These are phyloP conservation scores for Pituophis catenifer DNA, from an alignment of 2,113 vertebrate genomes.

Conservation along the genomic window DNA sequence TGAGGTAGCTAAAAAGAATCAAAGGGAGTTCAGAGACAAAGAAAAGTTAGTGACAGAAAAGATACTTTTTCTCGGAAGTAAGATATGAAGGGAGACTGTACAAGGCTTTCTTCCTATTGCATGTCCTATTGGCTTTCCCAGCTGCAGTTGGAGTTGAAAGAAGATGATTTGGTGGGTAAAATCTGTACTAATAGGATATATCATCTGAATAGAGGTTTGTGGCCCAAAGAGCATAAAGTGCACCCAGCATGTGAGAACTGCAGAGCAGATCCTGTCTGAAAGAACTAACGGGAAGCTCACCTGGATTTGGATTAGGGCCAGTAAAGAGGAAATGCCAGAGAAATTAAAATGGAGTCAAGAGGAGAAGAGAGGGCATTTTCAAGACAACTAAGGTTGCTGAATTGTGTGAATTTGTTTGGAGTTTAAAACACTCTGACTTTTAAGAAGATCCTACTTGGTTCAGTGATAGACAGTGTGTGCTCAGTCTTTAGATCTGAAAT, in stretches of 20 bases:
- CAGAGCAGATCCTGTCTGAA: neutral
- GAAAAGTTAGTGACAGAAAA: neutral
- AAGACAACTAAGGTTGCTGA: neutral
- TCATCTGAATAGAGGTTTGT: neutral
- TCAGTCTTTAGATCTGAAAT: neutral
- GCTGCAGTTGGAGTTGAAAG: neutral
- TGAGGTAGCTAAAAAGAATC: neutral
- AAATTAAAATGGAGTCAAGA: neutral
- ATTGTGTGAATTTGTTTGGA: neutral
- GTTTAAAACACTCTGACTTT: neutral
- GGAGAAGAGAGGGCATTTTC: neutral
- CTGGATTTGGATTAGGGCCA: neutral
- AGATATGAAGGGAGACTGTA: neutral
- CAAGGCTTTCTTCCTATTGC: neutral
- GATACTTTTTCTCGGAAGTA: neutral
- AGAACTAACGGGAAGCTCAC: neutral
- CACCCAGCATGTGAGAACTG: neutral
- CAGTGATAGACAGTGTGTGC: neutral
- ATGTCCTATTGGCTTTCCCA: neutral
- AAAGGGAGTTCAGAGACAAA: neutral
- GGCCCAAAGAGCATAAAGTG: neutral
- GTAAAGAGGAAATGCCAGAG: neutral
- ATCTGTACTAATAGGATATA: neutral
- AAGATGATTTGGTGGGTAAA: neutral
- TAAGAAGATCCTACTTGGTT: neutral